Evolutionary conservation across 2,888 invertebrate species (phyloP).

Genomic region (Sclerodermus sp.): DNA sequence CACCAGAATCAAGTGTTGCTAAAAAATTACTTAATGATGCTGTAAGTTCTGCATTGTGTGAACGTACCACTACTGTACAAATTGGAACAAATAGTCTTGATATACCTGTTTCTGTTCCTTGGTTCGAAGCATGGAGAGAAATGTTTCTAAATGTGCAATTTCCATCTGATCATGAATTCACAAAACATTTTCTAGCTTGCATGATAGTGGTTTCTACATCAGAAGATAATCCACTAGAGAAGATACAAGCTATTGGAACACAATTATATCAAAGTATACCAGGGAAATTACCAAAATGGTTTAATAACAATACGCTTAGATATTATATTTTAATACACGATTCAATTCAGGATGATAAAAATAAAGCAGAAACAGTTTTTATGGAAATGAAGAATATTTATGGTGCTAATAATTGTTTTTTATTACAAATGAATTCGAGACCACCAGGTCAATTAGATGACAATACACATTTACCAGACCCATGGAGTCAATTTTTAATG

Average conservation of each 20-base stretch:
- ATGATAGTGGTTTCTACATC: constrained; percentile 74
- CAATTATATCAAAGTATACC: constrained; percentile 77
- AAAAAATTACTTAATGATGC: constrained; percentile 84
- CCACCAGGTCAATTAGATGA: constrained; percentile 61
- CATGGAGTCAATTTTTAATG: constrained; percentile 81
- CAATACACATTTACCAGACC: constrained; percentile 71
- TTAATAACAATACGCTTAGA: constrained; percentile 77
- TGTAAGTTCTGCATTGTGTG: constrained; percentile 66
- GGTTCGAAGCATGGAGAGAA: constrained; percentile 96
- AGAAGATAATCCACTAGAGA: constrained; percentile 79
- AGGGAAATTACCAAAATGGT: constrained; percentile 83
- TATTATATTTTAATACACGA: constrained; percentile 92
- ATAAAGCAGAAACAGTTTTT: constrained; percentile 79
- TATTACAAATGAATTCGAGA: constrained; percentile 87
- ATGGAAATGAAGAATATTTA: constrained; percentile 85
- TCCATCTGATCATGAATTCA: constrained; percentile 94
- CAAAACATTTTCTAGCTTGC: constrained; percentile 84
- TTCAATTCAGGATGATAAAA: constrained; percentile 70
- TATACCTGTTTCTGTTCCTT: constrained; percentile 79
- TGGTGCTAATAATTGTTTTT: constrained; percentile 84
- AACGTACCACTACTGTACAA: constrained; percentile 62
- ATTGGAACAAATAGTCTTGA: constrained; percentile 66
- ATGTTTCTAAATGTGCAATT: constrained; percentile 85
- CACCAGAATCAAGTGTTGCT: constrained; percentile 79
- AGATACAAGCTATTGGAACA: constrained; percentile 78